Percentiles rank a stretch among this genome's conserved stretches.
phyloP scores from a whole-genome alignment of 2,113 vertebrate genomes.

The Ictidomys tridecemlineatus region DNA sequence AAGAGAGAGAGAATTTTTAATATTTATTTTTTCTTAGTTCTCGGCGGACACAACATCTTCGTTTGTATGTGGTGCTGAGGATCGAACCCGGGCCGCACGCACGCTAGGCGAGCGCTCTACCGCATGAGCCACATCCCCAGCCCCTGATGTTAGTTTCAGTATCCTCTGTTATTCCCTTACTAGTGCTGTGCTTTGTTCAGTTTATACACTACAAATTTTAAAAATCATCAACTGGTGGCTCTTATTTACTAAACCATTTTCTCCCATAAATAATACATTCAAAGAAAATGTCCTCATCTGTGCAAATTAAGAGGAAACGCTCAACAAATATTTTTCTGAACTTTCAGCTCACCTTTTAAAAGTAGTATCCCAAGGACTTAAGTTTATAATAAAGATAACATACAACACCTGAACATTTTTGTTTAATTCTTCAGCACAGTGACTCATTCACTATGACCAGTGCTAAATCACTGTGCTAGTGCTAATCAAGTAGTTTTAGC shows the following conservation, averaged over 20 bases:
- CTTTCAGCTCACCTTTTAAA: constrained; percentile 17
- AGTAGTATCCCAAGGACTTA: constrained; percentile 11
- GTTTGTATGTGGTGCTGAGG: too few relatives aligned
- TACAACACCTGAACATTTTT: neutral
- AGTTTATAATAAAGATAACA: neutral
- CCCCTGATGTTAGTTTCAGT: neutral
- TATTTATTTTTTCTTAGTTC: too few relatives aligned
- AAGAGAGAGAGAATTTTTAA: too few relatives aligned
- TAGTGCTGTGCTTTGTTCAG: neutral
- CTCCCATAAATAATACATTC: neutral
- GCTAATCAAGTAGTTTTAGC: constrained; percentile 3
- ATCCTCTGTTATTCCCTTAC: neutral
- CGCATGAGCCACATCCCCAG: too few relatives aligned
- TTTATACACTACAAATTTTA: neutral
- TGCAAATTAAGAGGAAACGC: neutral
- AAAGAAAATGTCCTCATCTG: constrained; percentile 25
- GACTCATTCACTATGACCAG: neutral
- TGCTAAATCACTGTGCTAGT: neutral
- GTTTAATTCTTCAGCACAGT: neutral
- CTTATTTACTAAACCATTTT: constrained; percentile 29
- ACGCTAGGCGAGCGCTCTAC: too few relatives aligned
- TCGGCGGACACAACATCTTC: too few relatives aligned
- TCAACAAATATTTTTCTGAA: constrained; percentile 3
- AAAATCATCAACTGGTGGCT: constrained; percentile 23
- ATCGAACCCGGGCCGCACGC: too few relatives aligned